Conservation (phyloP, 2,797 vertebrate species). For the Hippoglossus hippoglossus region DNA sequence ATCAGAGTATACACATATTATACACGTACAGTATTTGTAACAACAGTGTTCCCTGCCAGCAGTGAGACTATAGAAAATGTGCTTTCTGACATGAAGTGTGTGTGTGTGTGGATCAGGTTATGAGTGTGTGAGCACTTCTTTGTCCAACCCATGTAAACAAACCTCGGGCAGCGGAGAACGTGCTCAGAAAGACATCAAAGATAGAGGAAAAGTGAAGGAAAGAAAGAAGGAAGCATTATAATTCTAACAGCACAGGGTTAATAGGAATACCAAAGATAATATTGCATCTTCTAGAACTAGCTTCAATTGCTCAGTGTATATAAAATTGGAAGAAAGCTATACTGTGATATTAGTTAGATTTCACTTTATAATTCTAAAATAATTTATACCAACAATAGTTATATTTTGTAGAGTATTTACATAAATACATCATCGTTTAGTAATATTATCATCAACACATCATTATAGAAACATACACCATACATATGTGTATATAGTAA, state of each 20-base stretch:
- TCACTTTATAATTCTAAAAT: conserved; percentile 86
- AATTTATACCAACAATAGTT: conserved; percentile 87
- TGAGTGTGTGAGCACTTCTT: conserved; percentile 59
- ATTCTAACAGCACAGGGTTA: conserved; percentile 78
- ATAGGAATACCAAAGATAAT: conserved; percentile 83
- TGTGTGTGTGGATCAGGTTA: conserved; percentile 20
- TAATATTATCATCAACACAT: conserved; percentile 79
- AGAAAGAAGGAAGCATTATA: conserved; percentile 75
- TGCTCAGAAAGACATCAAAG: conserved; percentile 76
- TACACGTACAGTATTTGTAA: conserved; percentile 55
- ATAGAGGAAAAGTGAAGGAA: conserved; percentile 60
- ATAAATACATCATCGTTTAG: conserved; percentile 84
- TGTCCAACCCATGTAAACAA: conserved; percentile 61
- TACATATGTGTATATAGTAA: conserved; percentile 85
- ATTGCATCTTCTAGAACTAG: conserved; percentile 85
- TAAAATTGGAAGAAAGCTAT: conserved; percentile 89
- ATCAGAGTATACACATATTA: conserved; percentile 47
- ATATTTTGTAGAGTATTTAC: conserved; percentile 86
- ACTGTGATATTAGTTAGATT: conserved; percentile 84
- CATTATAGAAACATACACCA: conserved; percentile 84
- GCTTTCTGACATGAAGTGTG: conserved; percentile 72
- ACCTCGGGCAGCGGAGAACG: conserved; percentile 63
- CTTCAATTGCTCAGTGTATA: conserved; percentile 85
- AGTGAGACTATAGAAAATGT: conserved; percentile 80
- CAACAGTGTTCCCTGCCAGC: conserved; percentile 76